These are phyloP conservation scores for Myrmophylax atrothorax DNA, from an alignment of 2,113 vertebrate species.

Conservation along the genomic window DNA sequence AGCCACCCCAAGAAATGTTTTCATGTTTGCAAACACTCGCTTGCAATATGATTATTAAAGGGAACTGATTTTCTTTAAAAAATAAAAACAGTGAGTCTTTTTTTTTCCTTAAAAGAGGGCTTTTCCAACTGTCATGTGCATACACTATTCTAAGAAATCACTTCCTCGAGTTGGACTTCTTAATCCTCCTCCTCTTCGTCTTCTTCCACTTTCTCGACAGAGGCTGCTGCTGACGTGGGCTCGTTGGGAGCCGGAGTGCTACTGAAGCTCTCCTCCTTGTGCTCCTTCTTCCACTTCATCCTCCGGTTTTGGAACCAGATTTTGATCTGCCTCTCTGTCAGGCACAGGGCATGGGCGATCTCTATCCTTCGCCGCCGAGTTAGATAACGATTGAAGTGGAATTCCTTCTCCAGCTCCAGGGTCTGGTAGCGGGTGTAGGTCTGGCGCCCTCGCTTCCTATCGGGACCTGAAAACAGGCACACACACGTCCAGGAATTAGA, in stretches of 20 bases:
- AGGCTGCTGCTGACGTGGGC: constrained; percentile 54
- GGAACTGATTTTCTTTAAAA: neutral
- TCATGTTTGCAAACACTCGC: neutral
- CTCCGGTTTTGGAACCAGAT: constrained; percentile 94
- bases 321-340: constrained; percentile 91
- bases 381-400: constrained; percentile 92
- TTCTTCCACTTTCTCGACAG: constrained; percentile 70
- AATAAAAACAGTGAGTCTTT: constrained; percentile 23
- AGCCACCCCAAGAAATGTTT: neutral
- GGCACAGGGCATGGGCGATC: constrained; percentile 85
- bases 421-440: constrained; percentile 93
- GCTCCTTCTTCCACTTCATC: constrained; percentile 95
- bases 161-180: constrained; percentile 17
- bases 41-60: constrained; percentile 29
- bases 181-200: constrained; percentile 77
- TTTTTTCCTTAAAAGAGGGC: constrained; percentile 50
- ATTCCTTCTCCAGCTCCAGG: constrained; percentile 92
- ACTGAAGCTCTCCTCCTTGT: constrained; percentile 77
- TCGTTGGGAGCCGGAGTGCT: constrained; percentile 58
- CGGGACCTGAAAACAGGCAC: constrained; percentile 78
- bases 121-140: constrained; percentile 72
- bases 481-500: neutral
- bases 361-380: constrained; percentile 87
- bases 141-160: constrained; percentile 30
- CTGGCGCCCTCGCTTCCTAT: constrained; percentile 88